Base-by-base conservation (phyloP, 2,797 vertebrate species). In the Austrolebias charrua region DNA sequence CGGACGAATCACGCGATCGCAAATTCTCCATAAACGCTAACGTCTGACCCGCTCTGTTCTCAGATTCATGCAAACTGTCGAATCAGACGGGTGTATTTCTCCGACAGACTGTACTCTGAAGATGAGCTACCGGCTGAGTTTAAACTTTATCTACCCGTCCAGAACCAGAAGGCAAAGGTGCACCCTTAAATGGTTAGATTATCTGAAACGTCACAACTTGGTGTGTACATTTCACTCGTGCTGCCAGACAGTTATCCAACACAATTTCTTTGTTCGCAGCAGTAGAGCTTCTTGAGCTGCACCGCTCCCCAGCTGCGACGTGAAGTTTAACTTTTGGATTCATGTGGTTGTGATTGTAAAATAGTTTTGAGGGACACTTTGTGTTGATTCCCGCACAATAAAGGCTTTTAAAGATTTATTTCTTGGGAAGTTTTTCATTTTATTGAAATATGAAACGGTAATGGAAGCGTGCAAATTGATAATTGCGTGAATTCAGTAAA, bases 51-150 rank as follows among this genome's bases (percentile, higher is more conserved):
- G 2, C 69, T 78, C 64, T 62, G 16, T 46, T 82, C 75, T 18
- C 86, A 99, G 98, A 98, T 99, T 80, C 98, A 99, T 0, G 97
- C 96, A 0, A 98, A 98, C 90, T 99, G 97, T 83, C 94, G 96
- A 12, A 98, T 99, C 78, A 90, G 98, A 54, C 93, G 96, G 64
- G 96, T 99, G 46, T 98, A 99, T 85, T 99, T 99, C 92, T 98
- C 96, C 7, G 97, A 99, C 88, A 91, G 97, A 54, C 93, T 99
- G 35, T 99, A 99, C 81, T 95, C 98, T 0, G 98, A 98, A 81
- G 96, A 99, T 1, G 97, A 99, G 81, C 94, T 99, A 20, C 98
- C 98, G 0, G 96, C 96, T 0, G 98, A 99, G 85, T 99, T 99
- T 86, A 99, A 98, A 89, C 94, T 99, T 1, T 98, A 95, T 52